Evolutionary conservation across 2,888 invertebrate species (phyloP).

Genomic region (Meloe dianella): DNA sequence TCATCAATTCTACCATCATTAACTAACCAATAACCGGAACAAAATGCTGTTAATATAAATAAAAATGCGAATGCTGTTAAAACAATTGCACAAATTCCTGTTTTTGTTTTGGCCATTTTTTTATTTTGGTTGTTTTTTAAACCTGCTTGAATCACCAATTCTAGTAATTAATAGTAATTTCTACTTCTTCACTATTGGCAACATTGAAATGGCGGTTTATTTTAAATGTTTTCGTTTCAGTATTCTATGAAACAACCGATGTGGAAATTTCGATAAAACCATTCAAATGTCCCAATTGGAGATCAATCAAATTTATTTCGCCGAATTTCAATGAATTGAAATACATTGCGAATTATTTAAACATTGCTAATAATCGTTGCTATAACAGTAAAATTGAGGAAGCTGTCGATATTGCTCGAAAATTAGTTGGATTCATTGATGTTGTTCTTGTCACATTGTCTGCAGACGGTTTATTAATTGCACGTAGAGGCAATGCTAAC

Average conservation of each 20-base stretch:
- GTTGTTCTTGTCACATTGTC: conserved; percentile 71
- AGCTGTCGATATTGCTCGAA: conserved; percentile 50
- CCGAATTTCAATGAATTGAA: conserved; percentile 82
- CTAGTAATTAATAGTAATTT: neutral
- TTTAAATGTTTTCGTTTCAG: conserved; percentile 63
- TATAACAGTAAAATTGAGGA: conserved; percentile 50
- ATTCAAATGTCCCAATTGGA: conserved; percentile 62
- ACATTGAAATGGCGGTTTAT: conserved; percentile 7
- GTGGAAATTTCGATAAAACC: conserved; percentile 76
- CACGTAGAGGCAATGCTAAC: conserved; percentile 50
- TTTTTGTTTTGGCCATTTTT: conserved; percentile 69
- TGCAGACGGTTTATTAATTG: conserved; percentile 64
- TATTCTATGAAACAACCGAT: conserved; percentile 92
- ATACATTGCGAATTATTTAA: conserved; percentile 67
- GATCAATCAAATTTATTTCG: conserved; percentile 68
- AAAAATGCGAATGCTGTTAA: conserved; percentile 72
- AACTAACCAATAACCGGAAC: conserved; percentile 87
- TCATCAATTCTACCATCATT: conserved; percentile 77
- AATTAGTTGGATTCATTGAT: conserved; percentile 62
- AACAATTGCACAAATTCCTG: conserved; percentile 69
- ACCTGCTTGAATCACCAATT: conserved; percentile 7
- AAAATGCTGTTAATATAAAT: conserved; percentile 80
- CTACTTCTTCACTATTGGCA: neutral
- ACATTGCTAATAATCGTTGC: conserved; percentile 38
- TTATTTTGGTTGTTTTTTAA: too few species aligned